These are phyloP conservation scores for Morbakka virulenta DNA, from an alignment of 30 jellyfish, hydroid and myxozoan species.

Conservation along the genomic window DNA sequence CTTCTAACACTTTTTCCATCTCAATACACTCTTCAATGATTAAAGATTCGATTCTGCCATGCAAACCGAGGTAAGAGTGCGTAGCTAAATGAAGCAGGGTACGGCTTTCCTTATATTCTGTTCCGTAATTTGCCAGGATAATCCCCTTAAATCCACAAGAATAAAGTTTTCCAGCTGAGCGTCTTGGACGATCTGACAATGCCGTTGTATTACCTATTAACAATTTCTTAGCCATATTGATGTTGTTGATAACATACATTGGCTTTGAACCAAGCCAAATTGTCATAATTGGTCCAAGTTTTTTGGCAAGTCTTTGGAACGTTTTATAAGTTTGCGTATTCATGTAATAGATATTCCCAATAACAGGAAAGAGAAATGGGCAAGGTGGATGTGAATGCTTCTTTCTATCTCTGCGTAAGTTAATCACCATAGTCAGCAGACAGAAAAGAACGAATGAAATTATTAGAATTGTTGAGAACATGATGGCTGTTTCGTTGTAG, in stretches of 20 bases:
- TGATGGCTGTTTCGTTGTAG: too few relatives aligned
- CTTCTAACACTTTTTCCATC: conserved; percentile 10
- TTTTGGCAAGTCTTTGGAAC: conserved; percentile 16
- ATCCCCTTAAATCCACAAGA: conserved; percentile 24
- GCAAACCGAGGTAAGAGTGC: neutral
- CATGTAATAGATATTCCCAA: conserved; percentile 36
- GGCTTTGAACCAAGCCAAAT: conserved; percentile 56
- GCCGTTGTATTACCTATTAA: conserved; percentile 20
- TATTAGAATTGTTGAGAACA: too few relatives aligned
- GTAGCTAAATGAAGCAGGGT: conserved; percentile 43
- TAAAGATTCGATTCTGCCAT: conserved; percentile 1
- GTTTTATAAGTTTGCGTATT: conserved; percentile 1
- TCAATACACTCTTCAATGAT: conserved; percentile 21
- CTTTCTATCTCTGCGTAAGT: too few relatives aligned
- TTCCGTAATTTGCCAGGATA: conserved; percentile 26
- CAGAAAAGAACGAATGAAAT: too few relatives aligned
- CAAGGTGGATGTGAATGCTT: too few relatives aligned
- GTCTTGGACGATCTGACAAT: conserved; percentile 45
- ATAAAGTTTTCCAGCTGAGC: conserved; percentile 26
- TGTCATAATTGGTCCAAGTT: conserved; percentile 29
- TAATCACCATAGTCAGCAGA: too few relatives aligned
- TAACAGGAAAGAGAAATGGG: neutral
- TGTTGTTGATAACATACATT: conserved; percentile 26
- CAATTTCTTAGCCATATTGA: conserved; percentile 17
- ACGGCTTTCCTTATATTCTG: conserved; percentile 1